phyloP scores from a whole-genome alignment of 2,888 invertebrate species.

The Eurytoma adleriae region DNA sequence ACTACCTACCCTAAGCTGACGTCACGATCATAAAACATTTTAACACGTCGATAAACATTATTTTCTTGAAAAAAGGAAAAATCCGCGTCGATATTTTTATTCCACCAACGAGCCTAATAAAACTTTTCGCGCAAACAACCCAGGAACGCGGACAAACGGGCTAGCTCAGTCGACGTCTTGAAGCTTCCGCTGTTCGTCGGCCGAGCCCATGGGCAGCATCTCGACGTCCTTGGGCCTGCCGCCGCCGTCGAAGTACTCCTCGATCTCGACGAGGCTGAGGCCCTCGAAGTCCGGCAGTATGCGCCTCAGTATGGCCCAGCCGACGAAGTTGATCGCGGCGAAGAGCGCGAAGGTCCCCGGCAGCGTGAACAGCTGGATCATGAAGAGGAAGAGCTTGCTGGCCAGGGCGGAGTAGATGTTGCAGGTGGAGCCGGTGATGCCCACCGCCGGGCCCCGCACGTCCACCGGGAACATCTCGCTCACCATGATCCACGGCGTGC shows the following conservation, averaged over 20 bases:
- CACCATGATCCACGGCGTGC: slow-evolving; percentile 1
- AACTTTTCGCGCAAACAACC: too few species aligned
- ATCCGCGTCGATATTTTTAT: too few species aligned
- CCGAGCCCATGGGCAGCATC: too few species aligned
- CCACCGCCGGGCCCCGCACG: background rate
- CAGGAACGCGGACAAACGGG: too few species aligned
- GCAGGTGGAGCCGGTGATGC: background rate
- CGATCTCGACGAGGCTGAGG: slow-evolving; percentile 1
- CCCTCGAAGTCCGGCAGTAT: slow-evolving; percentile 1
- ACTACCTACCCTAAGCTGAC: too few species aligned
- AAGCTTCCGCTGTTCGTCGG: too few species aligned
- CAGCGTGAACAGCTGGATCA: background rate
- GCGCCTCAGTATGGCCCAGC: background rate
- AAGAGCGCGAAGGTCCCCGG: background rate
- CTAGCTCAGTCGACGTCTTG: too few species aligned
- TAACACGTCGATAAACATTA: too few species aligned
- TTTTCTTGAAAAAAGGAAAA: too few species aligned
- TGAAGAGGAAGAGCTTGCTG: background rate
- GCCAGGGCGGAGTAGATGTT: background rate
- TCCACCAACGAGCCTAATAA: too few species aligned
- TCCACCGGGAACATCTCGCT: slow-evolving; percentile 1
- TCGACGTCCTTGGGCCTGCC: too few species aligned
- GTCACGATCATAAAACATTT: too few species aligned
- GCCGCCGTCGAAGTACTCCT: background rate
- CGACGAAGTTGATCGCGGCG: background rate